phyloP scores from a whole-genome alignment of 1,140 invertebrate genomes.

The Camponotus pennsylvanicus region DNA sequence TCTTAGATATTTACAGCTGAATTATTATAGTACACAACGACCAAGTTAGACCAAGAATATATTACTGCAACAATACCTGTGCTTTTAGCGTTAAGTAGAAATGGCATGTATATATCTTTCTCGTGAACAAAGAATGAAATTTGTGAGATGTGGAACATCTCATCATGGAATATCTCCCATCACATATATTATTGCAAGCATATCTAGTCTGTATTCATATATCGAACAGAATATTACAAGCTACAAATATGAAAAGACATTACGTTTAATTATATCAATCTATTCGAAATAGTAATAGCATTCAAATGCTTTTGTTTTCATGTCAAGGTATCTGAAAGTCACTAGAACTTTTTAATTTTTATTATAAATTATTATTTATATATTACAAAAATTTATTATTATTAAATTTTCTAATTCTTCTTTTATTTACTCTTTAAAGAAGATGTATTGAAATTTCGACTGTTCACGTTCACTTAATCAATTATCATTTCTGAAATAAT shows the following conservation, averaged over 20 bases:
- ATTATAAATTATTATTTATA: too few species aligned
- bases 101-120: not conserved
- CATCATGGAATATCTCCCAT: not conserved
- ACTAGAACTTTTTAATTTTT: not conserved
- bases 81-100: constrained; percentile 13
- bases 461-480: too few species aligned
- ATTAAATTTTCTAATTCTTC: too few species aligned
- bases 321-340: not conserved
- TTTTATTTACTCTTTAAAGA: too few species aligned
- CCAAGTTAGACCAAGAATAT: not conserved
- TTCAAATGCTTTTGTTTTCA: not conserved
- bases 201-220: not conserved
- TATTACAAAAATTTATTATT: too few species aligned
- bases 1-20: not conserved
- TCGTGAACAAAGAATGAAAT: not conserved
- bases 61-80: constrained; percentile 19
- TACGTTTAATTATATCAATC: not conserved
- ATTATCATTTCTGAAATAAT: too few species aligned
- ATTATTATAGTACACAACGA: not conserved
- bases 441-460: too few species aligned
- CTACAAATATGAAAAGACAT: not conserved
- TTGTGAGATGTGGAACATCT: not conserved
- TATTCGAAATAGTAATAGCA: not conserved
- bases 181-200: not conserved
- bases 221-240: not conserved